Evolutionary conservation across 1,140 invertebrate species (phyloP), one percentile per base, ranked within the genome.

Genomic region (Oncopodura yosiiana): DNA sequence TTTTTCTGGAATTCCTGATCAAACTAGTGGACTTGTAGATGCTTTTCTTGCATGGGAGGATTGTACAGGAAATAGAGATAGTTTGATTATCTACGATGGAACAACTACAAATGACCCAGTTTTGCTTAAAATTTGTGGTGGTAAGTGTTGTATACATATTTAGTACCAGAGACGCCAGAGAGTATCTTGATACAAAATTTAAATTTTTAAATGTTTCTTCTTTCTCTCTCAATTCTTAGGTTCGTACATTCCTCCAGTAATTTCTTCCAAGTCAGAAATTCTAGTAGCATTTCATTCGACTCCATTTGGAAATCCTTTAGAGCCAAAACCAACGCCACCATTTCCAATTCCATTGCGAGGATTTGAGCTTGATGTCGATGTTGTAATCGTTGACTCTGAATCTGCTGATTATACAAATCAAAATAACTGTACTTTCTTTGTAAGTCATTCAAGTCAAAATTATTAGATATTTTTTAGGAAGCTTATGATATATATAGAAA

Each of bases 41-140:
- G 70, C 45, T 60, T 73, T 62, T 43, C 64, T 70, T 68, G 83
- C 83, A 53, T 91, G 87, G 84, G 78, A 83, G 62, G 81, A 87
- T 55, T 90, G 87, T 69, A 86, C 89, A 66, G 80, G 87, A 67
- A 84, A 89, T 62, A 77, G 86, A 69, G 87, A 91, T 70, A 88
- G 87, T 70, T 83, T 91, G 49, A 88, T 86, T 4, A 81, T 93
- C 29, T 92, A 91, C 71, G 88, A 92, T 67, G 86, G 89, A 32
- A 88, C 88, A 65, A 90, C 85, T 48, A 89, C 86, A 5, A 76
- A 86, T 61, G 86, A 90, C 70, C 86, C 87, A 4, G 80, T 90
- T 53, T 82, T 93, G 58, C 71, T 91, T 56, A 87, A 87, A 71
- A 90, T 93, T 69, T 94, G 89, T 66, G 88, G 88, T 2, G 83